These are phyloP conservation scores for Spilarctia lutea DNA, from an alignment of 2,888 invertebrate species.

Conservation along the genomic window DNA sequence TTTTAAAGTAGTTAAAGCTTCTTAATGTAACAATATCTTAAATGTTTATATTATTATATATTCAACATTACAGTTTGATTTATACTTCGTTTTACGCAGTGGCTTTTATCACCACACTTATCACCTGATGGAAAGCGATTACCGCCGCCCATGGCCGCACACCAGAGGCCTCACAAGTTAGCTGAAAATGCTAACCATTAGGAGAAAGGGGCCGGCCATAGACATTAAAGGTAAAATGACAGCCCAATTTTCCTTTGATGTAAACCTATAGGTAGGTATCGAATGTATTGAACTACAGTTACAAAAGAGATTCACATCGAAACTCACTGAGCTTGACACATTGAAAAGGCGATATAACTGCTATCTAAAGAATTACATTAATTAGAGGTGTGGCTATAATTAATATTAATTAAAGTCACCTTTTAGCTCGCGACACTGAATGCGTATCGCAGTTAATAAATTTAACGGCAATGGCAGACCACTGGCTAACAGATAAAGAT, in stretches of 20 bases:
- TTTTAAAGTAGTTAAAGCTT: no score
- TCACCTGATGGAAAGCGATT: no score
- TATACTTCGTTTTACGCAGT: background rate
- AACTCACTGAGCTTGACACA: constrained; percentile 64
- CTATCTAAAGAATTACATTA: constrained; percentile 84
- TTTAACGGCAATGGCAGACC: constrained; percentile 79
- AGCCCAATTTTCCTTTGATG: no score
- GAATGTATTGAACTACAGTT: constrained; percentile 6
- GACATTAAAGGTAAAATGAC: background rate
- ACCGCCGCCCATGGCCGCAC: no score
- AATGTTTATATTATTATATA: background rate
- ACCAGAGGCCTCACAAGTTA: no score
- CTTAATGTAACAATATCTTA: background rate
- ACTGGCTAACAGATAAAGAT: constrained; percentile 81
- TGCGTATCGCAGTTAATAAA: constrained; percentile 86
- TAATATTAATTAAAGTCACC: constrained; percentile 86
- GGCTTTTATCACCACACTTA: no score
- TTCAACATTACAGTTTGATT: background rate
- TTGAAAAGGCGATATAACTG: constrained; percentile 59
- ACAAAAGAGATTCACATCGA: constrained; percentile 37
- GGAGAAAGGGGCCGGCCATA: background rate
- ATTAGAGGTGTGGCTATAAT: constrained; percentile 86
- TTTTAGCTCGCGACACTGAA: constrained; percentile 84
- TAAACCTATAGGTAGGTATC: background rate
- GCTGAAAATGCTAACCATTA: background rate